Percentiles rank a stretch among this genome's conserved stretches.
Conservation (phyloP, 2,113 vertebrate species). For the Phasianus colchicus region DNA sequence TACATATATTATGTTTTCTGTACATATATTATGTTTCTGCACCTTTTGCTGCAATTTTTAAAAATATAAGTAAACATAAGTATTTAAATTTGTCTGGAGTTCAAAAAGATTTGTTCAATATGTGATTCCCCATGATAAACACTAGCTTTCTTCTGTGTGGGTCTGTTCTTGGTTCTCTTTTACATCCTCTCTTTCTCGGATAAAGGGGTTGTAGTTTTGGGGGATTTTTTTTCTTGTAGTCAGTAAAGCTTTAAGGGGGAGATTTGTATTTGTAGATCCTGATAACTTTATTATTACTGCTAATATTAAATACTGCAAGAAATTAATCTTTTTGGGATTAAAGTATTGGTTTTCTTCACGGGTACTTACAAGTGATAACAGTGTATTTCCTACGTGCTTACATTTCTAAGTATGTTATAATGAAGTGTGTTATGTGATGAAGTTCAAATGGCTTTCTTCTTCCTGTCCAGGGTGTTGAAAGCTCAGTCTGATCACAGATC, state of each 20-base stretch:
- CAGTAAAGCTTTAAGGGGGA: neutral
- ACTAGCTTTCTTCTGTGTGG: neutral
- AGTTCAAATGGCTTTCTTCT: constrained; percentile 34
- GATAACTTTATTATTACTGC: neutral
- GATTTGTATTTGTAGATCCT: neutral
- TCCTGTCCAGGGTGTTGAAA: constrained; percentile 89
- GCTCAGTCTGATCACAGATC: constrained; percentile 97
- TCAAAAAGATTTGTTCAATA: neutral
- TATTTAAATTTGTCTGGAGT: neutral
- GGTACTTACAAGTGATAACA: neutral
- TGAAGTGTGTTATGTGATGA: neutral
- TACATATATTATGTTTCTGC: neutral
- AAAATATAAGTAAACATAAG: neutral
- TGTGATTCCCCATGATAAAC: neutral
- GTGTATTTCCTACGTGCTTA: neutral
- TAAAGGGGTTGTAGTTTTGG: neutral
- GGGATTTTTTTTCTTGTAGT: neutral
- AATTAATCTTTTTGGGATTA: neutral
- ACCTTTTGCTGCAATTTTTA: neutral
- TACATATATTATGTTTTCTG: neutral
- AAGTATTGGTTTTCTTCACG: neutral
- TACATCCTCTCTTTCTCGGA: neutral
- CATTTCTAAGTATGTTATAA: neutral
- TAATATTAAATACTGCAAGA: neutral
- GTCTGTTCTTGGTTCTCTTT: neutral